Conservation (phyloP, 2,797 vertebrate species). For the Ctenopoma kingsleyae region DNA sequence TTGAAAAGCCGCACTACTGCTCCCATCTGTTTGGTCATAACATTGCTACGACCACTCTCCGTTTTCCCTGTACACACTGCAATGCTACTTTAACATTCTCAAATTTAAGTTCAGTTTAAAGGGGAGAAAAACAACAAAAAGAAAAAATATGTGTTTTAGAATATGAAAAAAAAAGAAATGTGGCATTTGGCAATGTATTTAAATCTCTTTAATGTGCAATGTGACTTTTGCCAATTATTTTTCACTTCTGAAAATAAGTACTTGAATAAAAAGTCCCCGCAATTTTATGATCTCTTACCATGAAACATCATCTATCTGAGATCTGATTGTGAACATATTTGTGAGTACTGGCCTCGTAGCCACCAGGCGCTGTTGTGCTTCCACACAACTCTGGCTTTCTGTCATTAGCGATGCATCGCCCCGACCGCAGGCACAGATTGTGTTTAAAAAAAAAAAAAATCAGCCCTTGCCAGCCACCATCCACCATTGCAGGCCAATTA, state of each 20-base stretch:
- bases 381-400: conserved; percentile 78
- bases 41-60: too few species aligned
- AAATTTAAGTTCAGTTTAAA: too few species aligned
- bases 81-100: too few species aligned
- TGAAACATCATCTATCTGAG: conserved; percentile 49
- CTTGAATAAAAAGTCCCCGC: conserved; percentile 14
- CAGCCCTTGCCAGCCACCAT: conserved; percentile 76
- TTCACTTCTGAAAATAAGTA: conserved; percentile 34
- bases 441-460: conserved; percentile 63
- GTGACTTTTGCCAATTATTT: background rate
- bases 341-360: conserved; percentile 60
- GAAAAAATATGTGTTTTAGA: background rate
- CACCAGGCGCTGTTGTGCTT: conserved; percentile 66
- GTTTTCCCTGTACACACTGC: too few species aligned
- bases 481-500: conserved; percentile 82
- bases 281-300: conserved; percentile 25
- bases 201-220: conserved; percentile 12
- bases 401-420: conserved; percentile 84
- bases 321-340: conserved; percentile 67
- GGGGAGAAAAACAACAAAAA: too few species aligned
- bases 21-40: too few species aligned
- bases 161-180: background rate
- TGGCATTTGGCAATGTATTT: conserved; percentile 13
- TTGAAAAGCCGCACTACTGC: too few species aligned
- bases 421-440: conserved; percentile 84